Percentiles rank a stretch among this genome's conserved stretches.
phyloP scores from a whole-genome alignment of 2,888 invertebrate genomes.

The Ptychoptera albimana region DNA sequence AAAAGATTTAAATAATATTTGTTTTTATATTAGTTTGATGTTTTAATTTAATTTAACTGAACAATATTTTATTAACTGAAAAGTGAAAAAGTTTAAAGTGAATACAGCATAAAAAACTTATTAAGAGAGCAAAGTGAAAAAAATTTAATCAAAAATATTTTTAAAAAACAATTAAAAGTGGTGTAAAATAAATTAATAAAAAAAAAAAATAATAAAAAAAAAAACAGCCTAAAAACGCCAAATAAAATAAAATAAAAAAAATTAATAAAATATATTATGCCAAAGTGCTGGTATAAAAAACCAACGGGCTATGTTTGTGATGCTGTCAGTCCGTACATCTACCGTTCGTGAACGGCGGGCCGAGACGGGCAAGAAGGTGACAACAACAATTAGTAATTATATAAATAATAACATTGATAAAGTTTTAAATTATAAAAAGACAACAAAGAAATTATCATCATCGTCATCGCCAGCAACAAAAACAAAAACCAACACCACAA shows the following conservation, averaged over 20 bases:
- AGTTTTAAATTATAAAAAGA: too few relatives aligned
- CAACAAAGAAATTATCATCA: background rate
- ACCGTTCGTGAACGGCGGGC: slow-evolving; percentile 17
- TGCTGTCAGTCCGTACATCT: slow-evolving; percentile 16
- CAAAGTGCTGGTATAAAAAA: slow-evolving; percentile 16
- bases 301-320: slow-evolving; percentile 18
- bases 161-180: too few relatives aligned
- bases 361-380: slow-evolving; percentile 12
- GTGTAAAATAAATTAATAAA: background rate
- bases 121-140: too few relatives aligned
- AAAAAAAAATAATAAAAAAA: background rate
- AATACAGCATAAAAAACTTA: too few relatives aligned
- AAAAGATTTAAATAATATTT: too few relatives aligned
- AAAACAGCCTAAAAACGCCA: background rate
- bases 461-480: slow-evolving; percentile 6
- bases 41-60: too few relatives aligned
- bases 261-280: slow-evolving; percentile 13
- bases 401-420: slow-evolving; percentile 2
- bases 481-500: background rate
- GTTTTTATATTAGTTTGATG: too few relatives aligned
- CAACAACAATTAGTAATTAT: background rate
- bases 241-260: slow-evolving; percentile 1
- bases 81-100: too few relatives aligned
- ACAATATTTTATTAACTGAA: too few relatives aligned
- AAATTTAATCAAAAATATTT: too few relatives aligned